Percentiles rank a stretch among this genome's conserved stretches.
Conservation (phyloP, 2,797 vertebrate genomes). For the Coreius guichenoti region DNA sequence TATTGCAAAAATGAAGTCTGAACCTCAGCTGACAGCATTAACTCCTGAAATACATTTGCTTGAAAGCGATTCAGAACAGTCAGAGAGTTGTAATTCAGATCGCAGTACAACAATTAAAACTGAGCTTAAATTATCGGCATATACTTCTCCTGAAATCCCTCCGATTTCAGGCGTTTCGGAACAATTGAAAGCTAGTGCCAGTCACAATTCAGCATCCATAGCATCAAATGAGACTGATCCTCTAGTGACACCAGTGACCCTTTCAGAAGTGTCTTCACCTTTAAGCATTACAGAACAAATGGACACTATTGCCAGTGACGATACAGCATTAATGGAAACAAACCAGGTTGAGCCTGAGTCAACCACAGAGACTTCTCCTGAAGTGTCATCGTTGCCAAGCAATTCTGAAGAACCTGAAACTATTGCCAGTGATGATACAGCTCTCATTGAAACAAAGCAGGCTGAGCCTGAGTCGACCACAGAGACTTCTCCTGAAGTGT, state of each 20-base stretch:
- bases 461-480: background rate
- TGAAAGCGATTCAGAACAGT: background rate
- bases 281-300: background rate
- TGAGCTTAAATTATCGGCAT: background rate
- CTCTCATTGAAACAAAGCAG: background rate
- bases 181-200: background rate
- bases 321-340: background rate
- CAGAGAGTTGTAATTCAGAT: background rate
- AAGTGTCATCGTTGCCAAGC: background rate
- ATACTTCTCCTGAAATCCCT: background rate
- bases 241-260: background rate
- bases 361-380: background rate
- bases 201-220: background rate
- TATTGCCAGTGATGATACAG: background rate
- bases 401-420: background rate
- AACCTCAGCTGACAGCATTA: conserved; percentile 6
- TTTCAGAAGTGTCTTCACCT: background rate
- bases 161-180: background rate
- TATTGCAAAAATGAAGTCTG: conserved; percentile 6
- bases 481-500: background rate
- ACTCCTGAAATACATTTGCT: background rate
- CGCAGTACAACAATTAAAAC: background rate
- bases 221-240: background rate
- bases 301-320: background rate
- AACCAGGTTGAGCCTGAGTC: background rate